Evolutionary conservation across 2,797 vertebrate species (phyloP).

Genomic region (Sparus aurata): DNA sequence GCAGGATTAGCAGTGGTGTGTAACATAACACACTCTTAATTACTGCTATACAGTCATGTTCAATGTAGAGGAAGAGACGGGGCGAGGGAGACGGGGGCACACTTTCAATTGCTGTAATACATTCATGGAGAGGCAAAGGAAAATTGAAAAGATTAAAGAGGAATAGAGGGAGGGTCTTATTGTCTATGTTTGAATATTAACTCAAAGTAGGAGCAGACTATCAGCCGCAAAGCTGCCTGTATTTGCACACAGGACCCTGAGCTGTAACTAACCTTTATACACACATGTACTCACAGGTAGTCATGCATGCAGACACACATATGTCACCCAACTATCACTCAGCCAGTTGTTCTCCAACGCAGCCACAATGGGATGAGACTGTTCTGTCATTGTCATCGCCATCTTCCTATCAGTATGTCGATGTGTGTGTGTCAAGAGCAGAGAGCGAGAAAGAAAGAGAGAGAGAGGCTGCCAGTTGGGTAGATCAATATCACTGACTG

Average conservation of each 20-base stretch:
- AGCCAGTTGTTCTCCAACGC: conserved; percentile 44
- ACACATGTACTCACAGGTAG: background rate
- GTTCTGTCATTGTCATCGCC: conserved; percentile 63
- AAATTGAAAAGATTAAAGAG: conserved; percentile 61
- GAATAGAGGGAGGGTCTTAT: conserved; percentile 20
- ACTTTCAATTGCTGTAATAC: conserved; percentile 59
- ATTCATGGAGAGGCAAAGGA: conserved; percentile 26
- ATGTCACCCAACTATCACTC: conserved; percentile 44
- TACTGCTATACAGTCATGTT: conserved; percentile 74
- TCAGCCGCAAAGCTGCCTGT: background rate
- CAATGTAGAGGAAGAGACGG: conserved; percentile 47
- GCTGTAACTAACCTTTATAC: conserved; percentile 12
- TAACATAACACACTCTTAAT: conserved; percentile 79
- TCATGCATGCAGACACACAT: background rate
- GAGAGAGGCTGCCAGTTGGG: conserved; percentile 59
- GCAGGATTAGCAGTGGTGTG: conserved; percentile 80
- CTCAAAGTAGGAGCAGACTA: conserved; percentile 8
- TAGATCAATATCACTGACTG: conserved; percentile 79
- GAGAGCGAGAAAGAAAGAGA: conserved; percentile 7
- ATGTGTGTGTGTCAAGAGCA: conserved; percentile 9
- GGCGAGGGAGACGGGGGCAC: conserved; percentile 16
- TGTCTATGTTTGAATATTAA: conserved; percentile 38
- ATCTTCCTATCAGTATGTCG: conserved; percentile 29
- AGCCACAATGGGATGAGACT: conserved; percentile 48
- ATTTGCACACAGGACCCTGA: conserved; percentile 1